A percentile compares a stretch with the other conserved stretches of the same genome.
Conservation (phyloP, 2,113 vertebrate genomes). For the Leucoraja erinaceus region DNA sequence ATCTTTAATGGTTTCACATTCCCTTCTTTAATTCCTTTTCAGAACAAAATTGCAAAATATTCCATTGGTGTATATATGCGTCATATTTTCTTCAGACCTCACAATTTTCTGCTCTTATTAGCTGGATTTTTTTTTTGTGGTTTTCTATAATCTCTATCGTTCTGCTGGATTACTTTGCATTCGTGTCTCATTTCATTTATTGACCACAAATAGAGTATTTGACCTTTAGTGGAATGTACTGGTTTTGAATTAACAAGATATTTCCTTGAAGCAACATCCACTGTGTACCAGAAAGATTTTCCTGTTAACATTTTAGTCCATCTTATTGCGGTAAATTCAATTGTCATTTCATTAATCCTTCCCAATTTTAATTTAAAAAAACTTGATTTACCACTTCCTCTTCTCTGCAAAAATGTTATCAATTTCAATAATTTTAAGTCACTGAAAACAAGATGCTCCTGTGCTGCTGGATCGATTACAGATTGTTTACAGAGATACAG, state of each 20-base stretch:
- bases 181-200: too few species aligned
- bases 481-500: not conserved
- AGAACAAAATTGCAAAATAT: not conserved
- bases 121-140: too few species aligned
- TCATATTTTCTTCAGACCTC: not conserved
- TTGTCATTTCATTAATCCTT: not conserved
- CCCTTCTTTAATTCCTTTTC: not conserved
- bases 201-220: too few species aligned
- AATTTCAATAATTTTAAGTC: not conserved
- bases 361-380: not conserved
- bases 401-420: not conserved
- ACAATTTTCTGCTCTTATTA: not conserved
- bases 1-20: slow-evolving; percentile 1
- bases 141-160: not conserved
- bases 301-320: not conserved
- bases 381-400: not conserved
- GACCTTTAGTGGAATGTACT: not conserved
- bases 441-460: not conserved
- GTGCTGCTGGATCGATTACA: not conserved
- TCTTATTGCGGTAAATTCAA: not conserved
- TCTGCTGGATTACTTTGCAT: not conserved
- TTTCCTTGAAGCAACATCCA: not conserved
- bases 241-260: not conserved
- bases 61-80: not conserved
- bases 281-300: too few species aligned